phyloP scores from a whole-genome alignment of 2,113 vertebrate species.

The Phasianus colchicus region DNA sequence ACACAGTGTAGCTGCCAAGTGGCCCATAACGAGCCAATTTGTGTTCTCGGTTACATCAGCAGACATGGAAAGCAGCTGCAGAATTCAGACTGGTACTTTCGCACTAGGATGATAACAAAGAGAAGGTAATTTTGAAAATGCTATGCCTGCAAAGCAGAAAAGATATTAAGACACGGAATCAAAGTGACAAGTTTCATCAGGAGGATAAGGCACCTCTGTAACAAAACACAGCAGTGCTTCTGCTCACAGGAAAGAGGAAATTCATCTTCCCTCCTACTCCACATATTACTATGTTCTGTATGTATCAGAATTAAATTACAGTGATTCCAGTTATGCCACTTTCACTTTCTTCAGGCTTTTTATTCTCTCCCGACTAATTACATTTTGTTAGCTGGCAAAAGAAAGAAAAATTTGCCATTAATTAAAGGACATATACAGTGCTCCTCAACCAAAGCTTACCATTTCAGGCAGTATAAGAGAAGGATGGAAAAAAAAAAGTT shows the following conservation, averaged over 20 bases:
- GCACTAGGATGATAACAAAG: neutral
- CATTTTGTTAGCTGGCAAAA: neutral
- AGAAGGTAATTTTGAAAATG: neutral
- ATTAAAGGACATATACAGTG: neutral
- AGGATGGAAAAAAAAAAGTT: neutral
- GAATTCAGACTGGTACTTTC: neutral
- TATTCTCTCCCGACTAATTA: neutral
- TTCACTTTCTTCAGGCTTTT: neutral
- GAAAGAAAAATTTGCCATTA: neutral
- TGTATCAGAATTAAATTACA: neutral
- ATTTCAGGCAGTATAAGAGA: neutral
- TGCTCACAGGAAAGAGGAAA: neutral
- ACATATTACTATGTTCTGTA: neutral
- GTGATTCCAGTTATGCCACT: neutral
- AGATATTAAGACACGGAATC: neutral
- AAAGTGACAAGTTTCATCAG: neutral
- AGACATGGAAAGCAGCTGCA: neutral
- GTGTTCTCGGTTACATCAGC: neutral
- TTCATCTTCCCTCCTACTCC: neutral
- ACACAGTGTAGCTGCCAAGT: neutral
- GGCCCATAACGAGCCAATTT: neutral
- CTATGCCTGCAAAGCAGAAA: neutral
- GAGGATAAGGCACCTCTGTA: neutral
- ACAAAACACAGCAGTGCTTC: neutral
- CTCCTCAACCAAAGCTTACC: neutral